Evolutionary conservation across 2,888 invertebrate species (phyloP).

Genomic region (Habrosyne pyritoides): DNA sequence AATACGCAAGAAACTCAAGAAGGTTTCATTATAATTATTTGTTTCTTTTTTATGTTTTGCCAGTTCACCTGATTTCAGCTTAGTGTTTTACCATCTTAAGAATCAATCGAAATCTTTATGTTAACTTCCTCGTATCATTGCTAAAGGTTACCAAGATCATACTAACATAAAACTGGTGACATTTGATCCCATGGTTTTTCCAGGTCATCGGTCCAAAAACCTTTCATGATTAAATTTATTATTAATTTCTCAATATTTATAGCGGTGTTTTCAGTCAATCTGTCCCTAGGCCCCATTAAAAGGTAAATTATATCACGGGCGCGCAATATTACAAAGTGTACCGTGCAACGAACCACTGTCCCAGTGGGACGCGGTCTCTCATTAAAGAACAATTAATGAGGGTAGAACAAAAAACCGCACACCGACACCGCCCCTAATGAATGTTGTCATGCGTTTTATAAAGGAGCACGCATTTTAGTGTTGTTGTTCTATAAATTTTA

Average conservation of each 20-base stretch:
- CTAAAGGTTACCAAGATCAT: no score
- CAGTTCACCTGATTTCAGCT: no score
- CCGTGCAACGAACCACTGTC: constrained; percentile 26
- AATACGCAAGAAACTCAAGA: no score
- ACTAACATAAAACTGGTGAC: neutral
- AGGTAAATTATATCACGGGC: constrained; percentile 10
- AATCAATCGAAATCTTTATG: no score
- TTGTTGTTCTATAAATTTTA: constrained; percentile 4
- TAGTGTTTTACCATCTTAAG: no score
- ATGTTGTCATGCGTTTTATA: constrained; percentile 45
- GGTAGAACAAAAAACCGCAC: constrained; percentile 47
- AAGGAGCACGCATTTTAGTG: constrained; percentile 19
- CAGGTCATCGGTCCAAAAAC: neutral
- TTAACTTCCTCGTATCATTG: no score
- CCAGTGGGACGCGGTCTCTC: constrained; percentile 33
- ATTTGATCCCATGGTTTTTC: neutral
- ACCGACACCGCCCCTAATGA: constrained; percentile 39
- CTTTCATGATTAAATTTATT: constrained; percentile 8
- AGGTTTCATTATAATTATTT: no score
- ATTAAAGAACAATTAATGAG: constrained; percentile 61
- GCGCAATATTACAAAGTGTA: constrained; percentile 37
- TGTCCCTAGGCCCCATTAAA: constrained; percentile 19
- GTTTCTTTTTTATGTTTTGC: no score
- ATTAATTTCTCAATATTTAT: constrained; percentile 10
- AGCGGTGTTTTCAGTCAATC: constrained; percentile 16